phyloP scores from a whole-genome alignment of 2,113 vertebrate species.

The Zosterops pallidus region DNA sequence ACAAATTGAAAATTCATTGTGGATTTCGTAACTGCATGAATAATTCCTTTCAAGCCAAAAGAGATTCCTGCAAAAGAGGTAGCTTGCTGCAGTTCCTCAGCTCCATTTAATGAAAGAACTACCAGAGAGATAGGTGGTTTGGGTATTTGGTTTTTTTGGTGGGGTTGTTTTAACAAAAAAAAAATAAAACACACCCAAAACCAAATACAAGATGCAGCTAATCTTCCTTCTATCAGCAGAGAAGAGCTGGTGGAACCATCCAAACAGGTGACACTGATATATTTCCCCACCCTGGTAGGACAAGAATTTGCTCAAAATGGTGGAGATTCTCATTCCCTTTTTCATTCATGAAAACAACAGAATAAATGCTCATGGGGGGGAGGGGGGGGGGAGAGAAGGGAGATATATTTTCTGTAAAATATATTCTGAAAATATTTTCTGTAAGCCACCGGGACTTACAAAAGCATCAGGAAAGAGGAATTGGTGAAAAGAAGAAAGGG shows the following conservation, averaged over 20 bases:
- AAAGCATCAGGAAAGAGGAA: neutral
- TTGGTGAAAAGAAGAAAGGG: neutral
- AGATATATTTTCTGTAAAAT: neutral
- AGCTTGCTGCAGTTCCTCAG: neutral
- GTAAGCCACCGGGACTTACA: neutral
- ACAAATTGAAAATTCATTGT: conserved; percentile 67
- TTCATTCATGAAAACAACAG: neutral
- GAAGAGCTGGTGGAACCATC: neutral
- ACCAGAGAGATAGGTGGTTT: neutral
- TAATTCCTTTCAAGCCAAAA: conserved; percentile 50
- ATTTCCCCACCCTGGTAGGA: neutral
- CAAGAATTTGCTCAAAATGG: neutral
- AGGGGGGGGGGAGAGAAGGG: accelerated
- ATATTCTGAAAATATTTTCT: neutral
- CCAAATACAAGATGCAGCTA: neutral
- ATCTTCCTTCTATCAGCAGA: neutral
- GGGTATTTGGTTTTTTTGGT: neutral
- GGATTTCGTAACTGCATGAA: conserved; percentile 33
- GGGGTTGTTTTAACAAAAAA: neutral
- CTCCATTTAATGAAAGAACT: neutral
- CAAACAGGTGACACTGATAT: neutral
- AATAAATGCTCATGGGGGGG: neutral
- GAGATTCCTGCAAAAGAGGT: conserved; percentile 24
- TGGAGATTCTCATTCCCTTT: neutral
- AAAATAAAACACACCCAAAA: neutral